Evolutionary conservation across 2,888 invertebrate genomes (phyloP).

Genomic region (Rosalia funebris): DNA sequence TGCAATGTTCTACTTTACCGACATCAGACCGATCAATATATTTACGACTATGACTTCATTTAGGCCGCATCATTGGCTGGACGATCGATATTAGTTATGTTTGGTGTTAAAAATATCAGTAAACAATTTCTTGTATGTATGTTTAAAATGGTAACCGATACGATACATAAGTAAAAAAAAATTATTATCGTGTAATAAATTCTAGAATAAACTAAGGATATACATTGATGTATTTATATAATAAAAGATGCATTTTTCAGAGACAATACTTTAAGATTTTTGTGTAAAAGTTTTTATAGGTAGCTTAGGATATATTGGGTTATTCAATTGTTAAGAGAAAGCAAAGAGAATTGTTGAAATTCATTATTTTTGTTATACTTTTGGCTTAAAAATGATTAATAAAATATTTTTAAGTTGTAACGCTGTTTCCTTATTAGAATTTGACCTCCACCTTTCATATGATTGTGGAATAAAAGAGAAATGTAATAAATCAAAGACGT

Average conservation of each 20-base stretch:
- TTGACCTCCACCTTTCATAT: too few relatives aligned
- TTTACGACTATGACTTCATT: too few relatives aligned
- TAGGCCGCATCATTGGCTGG: too few relatives aligned
- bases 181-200: slow-evolving; percentile 33
- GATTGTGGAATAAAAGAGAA: neutral
- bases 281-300: slow-evolving; percentile 46
- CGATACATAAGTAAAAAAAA: neutral
- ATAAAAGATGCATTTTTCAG: slow-evolving; percentile 47
- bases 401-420: slow-evolving; percentile 40
- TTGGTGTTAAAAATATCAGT: too few relatives aligned
- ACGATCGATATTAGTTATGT: too few relatives aligned
- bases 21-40: too few relatives aligned
- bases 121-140: slow-evolving; percentile 10
- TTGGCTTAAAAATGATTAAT: slow-evolving; percentile 40
- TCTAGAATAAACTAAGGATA: slow-evolving; percentile 27
- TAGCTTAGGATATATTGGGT: slow-evolving; percentile 45
- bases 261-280: slow-evolving; percentile 49
- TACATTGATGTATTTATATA: slow-evolving; percentile 40
- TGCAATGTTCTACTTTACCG: too few relatives aligned
- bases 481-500: neutral
- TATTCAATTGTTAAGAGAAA: slow-evolving; percentile 52
- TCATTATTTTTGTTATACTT: slow-evolving; percentile 51
- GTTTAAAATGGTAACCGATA: slow-evolving; percentile 5
- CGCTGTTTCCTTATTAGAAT: slow-evolving; percentile 3
- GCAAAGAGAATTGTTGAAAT: slow-evolving; percentile 53